phyloP scores from a whole-genome alignment of 2,888 invertebrate genomes.

The Dinocampus coccinellae region DNA sequence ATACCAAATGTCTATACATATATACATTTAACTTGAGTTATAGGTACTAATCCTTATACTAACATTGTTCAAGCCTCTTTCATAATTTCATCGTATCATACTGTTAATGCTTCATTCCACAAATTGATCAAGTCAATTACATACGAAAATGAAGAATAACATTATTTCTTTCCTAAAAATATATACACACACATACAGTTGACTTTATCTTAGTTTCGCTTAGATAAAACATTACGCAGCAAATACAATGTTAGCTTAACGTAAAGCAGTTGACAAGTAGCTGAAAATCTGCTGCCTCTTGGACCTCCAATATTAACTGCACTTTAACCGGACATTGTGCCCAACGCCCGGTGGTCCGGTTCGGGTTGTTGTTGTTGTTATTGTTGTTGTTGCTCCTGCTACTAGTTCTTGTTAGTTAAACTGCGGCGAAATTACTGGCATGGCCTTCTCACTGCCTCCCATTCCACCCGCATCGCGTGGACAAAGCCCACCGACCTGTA shows the following conservation, averaged over 20 bases:
- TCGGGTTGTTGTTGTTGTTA: conserved; percentile 56
- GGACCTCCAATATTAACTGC: conserved; percentile 50
- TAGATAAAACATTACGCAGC: neutral
- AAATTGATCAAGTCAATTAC: conserved; percentile 10
- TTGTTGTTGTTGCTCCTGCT: too few species aligned
- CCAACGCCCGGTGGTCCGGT: conserved; percentile 36
- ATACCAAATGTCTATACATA: conserved; percentile 2
- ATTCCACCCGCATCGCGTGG: conserved; percentile 25
- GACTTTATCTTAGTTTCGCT: neutral
- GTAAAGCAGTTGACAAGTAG: conserved; percentile 13
- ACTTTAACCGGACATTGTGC: conserved; percentile 46
- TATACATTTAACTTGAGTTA: conserved; percentile 7
- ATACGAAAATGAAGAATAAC: conserved; percentile 1
- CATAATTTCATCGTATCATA: conserved; percentile 13
- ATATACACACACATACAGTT: neutral
- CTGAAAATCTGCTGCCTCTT: conserved; percentile 37
- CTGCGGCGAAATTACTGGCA: conserved; percentile 64
- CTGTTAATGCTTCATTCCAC: conserved; percentile 5
- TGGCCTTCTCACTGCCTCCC: conserved; percentile 44
- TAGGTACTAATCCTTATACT: conserved; percentile 25
- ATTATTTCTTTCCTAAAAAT: neutral
- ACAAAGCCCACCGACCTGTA: conserved; percentile 42
- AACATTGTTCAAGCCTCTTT: conserved; percentile 18
- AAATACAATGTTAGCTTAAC: neutral
- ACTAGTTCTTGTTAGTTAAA: conserved; percentile 62